phyloP scores from a whole-genome alignment of 2,888 invertebrate genomes.

The Cephus sareptanus region DNA sequence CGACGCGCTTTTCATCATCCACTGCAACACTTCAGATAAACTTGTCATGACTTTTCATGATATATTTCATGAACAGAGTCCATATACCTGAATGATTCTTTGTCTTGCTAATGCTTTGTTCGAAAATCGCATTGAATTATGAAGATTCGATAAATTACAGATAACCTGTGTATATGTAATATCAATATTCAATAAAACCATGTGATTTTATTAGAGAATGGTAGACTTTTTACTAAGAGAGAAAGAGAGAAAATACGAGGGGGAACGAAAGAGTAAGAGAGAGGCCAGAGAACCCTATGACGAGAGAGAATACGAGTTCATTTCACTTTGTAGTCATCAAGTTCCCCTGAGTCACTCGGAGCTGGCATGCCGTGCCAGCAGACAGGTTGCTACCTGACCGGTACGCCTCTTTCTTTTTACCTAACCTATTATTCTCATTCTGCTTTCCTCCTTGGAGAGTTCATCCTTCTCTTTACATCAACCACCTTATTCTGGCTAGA shows the following conservation, averaged over 20 bases:
- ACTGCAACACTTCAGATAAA: neutral
- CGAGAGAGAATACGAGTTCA: conserved; percentile 38
- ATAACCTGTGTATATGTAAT: neutral
- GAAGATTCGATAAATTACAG: neutral
- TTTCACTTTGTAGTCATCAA: conserved; percentile 49
- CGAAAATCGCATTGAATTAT: neutral
- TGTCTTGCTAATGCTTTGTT: neutral
- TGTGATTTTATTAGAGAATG: neutral
- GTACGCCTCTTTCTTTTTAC: neutral
- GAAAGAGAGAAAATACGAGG: neutral
- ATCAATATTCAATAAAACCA: neutral
- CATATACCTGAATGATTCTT: neutral
- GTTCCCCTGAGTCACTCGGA: conserved; percentile 55
- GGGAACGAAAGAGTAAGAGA: neutral
- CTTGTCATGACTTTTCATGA: neutral
- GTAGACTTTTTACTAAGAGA: neutral
- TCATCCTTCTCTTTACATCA: neutral
- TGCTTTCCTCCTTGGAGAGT: neutral
- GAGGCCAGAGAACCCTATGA: neutral
- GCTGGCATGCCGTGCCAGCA: conserved; percentile 34
- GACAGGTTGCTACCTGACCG: conserved; percentile 53
- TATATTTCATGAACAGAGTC: neutral
- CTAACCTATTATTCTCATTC: neutral
- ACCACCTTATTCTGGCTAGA: neutral
- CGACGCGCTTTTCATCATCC: neutral